These are phyloP conservation scores for Saccopteryx leptura DNA, from an alignment of 2,113 vertebrate genomes.

Conservation along the genomic window DNA sequence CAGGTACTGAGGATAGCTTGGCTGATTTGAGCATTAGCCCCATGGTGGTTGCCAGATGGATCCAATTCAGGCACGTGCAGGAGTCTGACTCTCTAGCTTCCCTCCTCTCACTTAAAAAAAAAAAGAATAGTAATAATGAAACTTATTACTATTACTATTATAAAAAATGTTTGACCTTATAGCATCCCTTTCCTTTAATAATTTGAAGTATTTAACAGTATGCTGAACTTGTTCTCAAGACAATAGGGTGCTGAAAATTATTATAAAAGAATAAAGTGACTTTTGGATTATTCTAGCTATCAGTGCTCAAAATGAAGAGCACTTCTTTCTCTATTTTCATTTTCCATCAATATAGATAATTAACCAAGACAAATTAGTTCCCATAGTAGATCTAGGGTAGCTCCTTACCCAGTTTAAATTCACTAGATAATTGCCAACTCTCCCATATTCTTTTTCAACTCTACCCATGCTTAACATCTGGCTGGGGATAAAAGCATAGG, in stretches of 20 bases:
- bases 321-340: conserved; percentile 4
- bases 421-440: neutral
- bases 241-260: neutral
- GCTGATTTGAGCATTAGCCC: too few relatives aligned
- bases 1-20: too few relatives aligned
- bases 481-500: neutral
- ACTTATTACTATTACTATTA: neutral
- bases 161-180: neutral
- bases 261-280: neutral
- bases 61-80: too few relatives aligned
- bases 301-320: neutral
- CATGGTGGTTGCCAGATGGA: too few relatives aligned
- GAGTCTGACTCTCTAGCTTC: too few relatives aligned
- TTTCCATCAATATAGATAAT: neutral
- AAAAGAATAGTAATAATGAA: neutral
- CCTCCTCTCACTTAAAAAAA: neutral
- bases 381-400: neutral
- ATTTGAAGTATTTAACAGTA: neutral
- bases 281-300: neutral
- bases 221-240: neutral
- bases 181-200: neutral
- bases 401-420: neutral
- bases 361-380: neutral
- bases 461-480: neutral
- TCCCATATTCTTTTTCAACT: neutral